Percentiles rank a stretch among this genome's conserved stretches.
Conservation (phyloP, 2,888 invertebrate genomes). For the Notodonta ziczac region DNA sequence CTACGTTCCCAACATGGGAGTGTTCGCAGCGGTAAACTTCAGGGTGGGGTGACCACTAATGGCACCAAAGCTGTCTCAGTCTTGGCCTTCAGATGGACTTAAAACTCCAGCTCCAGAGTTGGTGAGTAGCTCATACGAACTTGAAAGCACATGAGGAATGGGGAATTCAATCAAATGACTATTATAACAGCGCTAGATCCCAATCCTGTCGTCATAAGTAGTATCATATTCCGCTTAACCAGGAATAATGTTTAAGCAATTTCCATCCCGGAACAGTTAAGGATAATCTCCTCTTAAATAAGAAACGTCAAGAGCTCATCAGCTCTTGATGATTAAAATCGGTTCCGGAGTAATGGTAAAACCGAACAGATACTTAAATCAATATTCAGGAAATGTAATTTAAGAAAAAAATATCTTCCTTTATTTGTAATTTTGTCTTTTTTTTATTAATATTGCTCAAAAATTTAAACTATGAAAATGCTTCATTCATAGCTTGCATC, state of each 20-base stretch:
- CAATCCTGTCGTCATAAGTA: background rate
- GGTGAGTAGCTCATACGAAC: no score
- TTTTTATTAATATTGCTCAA: background rate
- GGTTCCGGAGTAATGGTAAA: conserved; percentile 10
- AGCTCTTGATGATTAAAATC: conserved; percentile 16
- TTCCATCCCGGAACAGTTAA: background rate
- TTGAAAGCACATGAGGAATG: no score
- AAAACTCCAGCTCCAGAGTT: no score
- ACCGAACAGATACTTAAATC: conserved; percentile 3
- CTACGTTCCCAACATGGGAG: no score
- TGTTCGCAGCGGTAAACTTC: no score
- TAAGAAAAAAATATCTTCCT: conserved; percentile 3
- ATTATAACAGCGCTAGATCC: background rate
- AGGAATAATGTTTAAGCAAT: conserved; percentile 4
- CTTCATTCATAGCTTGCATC: no score
- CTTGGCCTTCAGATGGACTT: no score
- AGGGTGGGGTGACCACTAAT: no score
- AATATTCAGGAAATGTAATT: conserved; percentile 13
- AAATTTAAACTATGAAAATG: background rate
- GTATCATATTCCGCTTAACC: background rate
- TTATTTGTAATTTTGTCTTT: conserved; percentile 3
- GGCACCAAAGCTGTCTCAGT: no score
- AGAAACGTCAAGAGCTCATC: conserved; percentile 6
- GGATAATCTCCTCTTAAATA: background rate
- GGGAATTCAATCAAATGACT: no score